phyloP scores from a whole-genome alignment of 2,797 vertebrate genomes.

The Enteromius unitaeniatus region DNA sequence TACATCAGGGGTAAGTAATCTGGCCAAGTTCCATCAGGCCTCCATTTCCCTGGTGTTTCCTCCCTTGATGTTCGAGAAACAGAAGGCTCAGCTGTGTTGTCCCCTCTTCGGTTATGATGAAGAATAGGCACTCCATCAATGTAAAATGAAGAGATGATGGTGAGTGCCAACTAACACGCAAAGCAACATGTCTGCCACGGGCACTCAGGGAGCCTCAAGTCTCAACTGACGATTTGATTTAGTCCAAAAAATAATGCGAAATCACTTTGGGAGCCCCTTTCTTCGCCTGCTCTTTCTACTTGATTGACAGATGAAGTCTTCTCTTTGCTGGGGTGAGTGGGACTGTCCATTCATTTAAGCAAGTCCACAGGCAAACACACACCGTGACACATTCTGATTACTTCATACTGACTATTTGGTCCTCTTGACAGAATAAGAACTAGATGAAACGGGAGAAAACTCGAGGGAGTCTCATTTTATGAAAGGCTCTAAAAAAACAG shows the following conservation, averaged over 20 bases:
- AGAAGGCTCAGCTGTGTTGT: slow-evolving; percentile 54
- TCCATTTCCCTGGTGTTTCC: slow-evolving; percentile 43
- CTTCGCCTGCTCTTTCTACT: slow-evolving; percentile 41
- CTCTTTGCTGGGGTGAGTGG: slow-evolving; percentile 21
- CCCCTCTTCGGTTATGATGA: slow-evolving; percentile 42
- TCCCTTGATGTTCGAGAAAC: slow-evolving; percentile 38
- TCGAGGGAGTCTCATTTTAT: slow-evolving; percentile 37
- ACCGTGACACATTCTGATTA: slow-evolving; percentile 78
- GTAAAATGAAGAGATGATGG: slow-evolving; percentile 53
- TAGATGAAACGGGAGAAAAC: slow-evolving; percentile 20
- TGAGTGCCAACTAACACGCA: slow-evolving; percentile 24
- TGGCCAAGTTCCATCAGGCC: slow-evolving; percentile 21
- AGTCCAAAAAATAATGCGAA: slow-evolving; percentile 22
- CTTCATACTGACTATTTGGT: slow-evolving; percentile 75
- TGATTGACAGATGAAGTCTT: slow-evolving; percentile 53
- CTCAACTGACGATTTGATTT: slow-evolving; percentile 42
- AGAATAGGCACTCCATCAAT: slow-evolving; percentile 51
- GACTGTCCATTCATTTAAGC: slow-evolving; percentile 70
- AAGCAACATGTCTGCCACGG: slow-evolving; percentile 27
- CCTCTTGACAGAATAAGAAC: slow-evolving; percentile 46
- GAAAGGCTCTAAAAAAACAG: slow-evolving; percentile 29
- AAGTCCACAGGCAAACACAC: slow-evolving; percentile 73
- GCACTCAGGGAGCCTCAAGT: neutral
- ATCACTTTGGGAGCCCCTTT: slow-evolving; percentile 34
- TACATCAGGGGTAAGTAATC: slow-evolving; percentile 24